These are phyloP conservation scores for Balearica regulorum DNA, from an alignment of 2,797 vertebrate genomes.

Conservation along the genomic window DNA sequence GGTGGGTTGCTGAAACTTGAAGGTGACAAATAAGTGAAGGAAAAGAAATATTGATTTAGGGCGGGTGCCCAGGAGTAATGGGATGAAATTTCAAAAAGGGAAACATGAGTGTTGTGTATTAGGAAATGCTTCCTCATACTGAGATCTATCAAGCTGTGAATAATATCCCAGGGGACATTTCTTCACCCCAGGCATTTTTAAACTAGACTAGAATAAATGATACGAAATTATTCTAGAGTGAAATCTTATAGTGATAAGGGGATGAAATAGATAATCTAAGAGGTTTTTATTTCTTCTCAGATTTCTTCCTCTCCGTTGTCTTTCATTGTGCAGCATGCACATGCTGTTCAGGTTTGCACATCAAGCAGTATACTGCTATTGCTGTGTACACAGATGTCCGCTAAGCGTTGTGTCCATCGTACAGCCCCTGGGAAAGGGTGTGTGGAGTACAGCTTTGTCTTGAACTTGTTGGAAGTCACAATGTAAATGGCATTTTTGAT, in stretches of 20 bases:
- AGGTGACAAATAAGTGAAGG: not conserved
- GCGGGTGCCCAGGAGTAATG: not conserved
- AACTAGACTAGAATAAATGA: slow-evolving; percentile 10
- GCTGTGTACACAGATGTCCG: not conserved
- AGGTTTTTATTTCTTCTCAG: slow-evolving; percentile 8
- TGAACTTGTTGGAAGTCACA: not conserved
- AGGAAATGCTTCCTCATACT: not conserved
- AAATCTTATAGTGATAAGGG: not conserved
- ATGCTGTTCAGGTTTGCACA: not conserved
- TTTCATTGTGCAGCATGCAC: not conserved
- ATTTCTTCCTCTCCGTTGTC: not conserved
- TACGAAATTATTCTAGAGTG: not conserved
- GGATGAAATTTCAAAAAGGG: slow-evolving; percentile 25
- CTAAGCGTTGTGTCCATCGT: accelerated
- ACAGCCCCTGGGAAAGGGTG: not conserved
- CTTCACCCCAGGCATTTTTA: slow-evolving; percentile 15
- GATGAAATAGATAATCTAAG: not conserved
- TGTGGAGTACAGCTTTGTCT: not conserved
- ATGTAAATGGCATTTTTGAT: not conserved
- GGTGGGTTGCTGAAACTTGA: not conserved
- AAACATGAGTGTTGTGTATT: not conserved
- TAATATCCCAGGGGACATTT: slow-evolving; percentile 20
- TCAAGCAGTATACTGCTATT: not conserved
- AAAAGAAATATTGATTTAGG: slow-evolving; percentile 36
- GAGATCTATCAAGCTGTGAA: slow-evolving; percentile 24